Evolutionary conservation across 2,113 vertebrate species (phyloP), one percentile per base, ranked within the genome.

Genomic region (Xenopus laevis): DNA sequence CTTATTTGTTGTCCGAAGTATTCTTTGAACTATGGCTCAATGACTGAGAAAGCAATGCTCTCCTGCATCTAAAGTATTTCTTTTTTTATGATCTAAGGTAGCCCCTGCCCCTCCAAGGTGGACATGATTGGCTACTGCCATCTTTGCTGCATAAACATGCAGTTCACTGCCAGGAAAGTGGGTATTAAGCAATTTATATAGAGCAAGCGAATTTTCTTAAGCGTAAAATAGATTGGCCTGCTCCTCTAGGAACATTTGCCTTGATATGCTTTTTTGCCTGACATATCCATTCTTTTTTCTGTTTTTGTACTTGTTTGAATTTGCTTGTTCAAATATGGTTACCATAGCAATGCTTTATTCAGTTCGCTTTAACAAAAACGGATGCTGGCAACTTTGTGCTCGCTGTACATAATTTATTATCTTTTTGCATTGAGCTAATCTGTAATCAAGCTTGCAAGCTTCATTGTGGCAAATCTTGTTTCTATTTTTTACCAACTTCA

Each of bases 341-440:
- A 55, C 53, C 17, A 55, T 55, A 55, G 53, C 53, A 55, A 55
- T 55, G 17, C 17, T 55, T 55, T 55, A 55, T 55, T 55, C 53
- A 18, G 17, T 16, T 55, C 15, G 16, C 17, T n/a, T 5, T 55
- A 9, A n/a, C 16, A 55, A 55, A 55, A n/a, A 55, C 2, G 53
- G 18, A 55, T 55, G 16, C 53, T n/a, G 15, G 8, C 17, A 55
- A 55, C 53, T 55, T n/a, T 55, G 53, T 55, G 53, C 53, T 18
- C 7, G 17, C 53, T 55, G 53, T 55, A 9, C 53, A 16, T 50
- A 50, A 50, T 55, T 16, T n/a, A n/a, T 55, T 55, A 55, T 55
- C 10, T 55, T 55, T 55, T 9, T 55, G 1, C 15, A 16, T n/a
- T 55, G 15, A n/a, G 53, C 53, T 55, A n/a, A 55, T 55, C 18